Evolutionary conservation across 2,888 invertebrate genomes (phyloP).

Genomic region (Lasioglossum zephyrum): DNA sequence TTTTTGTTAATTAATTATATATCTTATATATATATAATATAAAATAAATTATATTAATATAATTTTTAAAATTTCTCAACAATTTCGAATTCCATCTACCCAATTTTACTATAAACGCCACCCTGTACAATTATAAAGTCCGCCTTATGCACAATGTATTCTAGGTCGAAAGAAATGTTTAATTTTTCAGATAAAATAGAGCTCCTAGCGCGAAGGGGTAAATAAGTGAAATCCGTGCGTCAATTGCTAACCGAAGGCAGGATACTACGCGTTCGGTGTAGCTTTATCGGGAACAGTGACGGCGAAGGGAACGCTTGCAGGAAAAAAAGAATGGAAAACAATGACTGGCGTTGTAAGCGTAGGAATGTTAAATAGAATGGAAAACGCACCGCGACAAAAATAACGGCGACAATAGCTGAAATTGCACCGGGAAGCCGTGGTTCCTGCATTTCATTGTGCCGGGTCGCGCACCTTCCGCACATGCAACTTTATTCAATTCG

Average conservation of each 20-base stretch:
- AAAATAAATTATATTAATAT: no score
- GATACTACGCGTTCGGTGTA: background rate
- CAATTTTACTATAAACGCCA: no score
- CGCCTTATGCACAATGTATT: no score
- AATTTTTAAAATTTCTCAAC: no score
- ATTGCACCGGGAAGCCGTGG: slow-evolving; percentile 59
- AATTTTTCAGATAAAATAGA: no score
- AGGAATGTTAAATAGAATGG: slow-evolving; percentile 50
- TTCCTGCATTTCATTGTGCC: slow-evolving; percentile 54
- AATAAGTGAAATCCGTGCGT: no score
- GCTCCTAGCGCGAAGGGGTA: background rate
- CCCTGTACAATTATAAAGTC: no score
- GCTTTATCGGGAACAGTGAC: background rate
- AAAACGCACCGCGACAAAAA: slow-evolving; percentile 27
- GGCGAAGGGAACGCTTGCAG: background rate
- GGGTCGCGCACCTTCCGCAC: slow-evolving; percentile 45
- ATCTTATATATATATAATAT: no score
- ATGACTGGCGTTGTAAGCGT: slow-evolving; percentile 23
- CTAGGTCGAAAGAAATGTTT: no score
- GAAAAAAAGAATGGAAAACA: slow-evolving; percentile 27
- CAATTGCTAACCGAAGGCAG: background rate
- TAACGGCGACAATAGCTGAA: slow-evolving; percentile 46
- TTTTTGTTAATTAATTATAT: no score
- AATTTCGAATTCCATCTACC: no score
- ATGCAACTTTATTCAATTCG: slow-evolving; percentile 49